A percentile compares a stretch with the other conserved stretches of the same genome.
Evolutionary conservation across 1,140 invertebrate species (phyloP).

Genomic region (Drosophila kikkawai): DNA sequence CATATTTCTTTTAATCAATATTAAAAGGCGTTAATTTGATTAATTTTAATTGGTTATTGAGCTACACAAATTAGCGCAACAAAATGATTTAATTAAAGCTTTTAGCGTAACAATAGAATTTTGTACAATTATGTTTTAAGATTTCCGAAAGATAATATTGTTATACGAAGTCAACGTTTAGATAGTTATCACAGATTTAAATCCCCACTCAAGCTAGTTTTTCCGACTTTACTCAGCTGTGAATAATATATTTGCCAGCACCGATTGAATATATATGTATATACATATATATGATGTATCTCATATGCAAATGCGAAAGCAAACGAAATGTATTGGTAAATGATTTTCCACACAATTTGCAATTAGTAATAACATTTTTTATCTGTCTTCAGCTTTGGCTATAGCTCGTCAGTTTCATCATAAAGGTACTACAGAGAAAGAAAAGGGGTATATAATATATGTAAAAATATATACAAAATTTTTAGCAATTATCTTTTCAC

Average conservation of each 20-base stretch:
- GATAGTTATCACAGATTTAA: conserved; percentile 11
- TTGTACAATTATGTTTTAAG: conserved; percentile 15
- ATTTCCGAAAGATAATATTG: conserved; percentile 18
- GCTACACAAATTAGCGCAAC: neutral
- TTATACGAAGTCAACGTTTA: neutral
- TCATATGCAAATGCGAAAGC: conserved; percentile 63
- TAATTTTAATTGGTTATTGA: conserved; percentile 5
- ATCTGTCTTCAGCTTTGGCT: conserved; percentile 39
- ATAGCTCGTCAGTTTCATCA: conserved; percentile 49
- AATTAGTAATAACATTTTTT: conserved; percentile 75
- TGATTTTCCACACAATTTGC: conserved; percentile 81
- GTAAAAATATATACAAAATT: too few species aligned
- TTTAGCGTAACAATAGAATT: conserved; percentile 18
- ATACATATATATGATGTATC: conserved; percentile 3
- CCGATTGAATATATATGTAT: neutral
- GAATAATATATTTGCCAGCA: conserved; percentile 7
- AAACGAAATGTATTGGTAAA: conserved; percentile 58
- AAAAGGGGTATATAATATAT: too few species aligned
- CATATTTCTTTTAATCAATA: neutral
- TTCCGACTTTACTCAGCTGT: conserved; percentile 1
- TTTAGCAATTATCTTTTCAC: neutral
- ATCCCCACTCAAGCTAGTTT: neutral
- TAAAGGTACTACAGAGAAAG: conserved; percentile 38
- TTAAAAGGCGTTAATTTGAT: conserved; percentile 12
- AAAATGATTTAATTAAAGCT: conserved; percentile 6